phyloP scores from a whole-genome alignment of 2,113 vertebrate genomes.

The Ictalurus punctatus region DNA sequence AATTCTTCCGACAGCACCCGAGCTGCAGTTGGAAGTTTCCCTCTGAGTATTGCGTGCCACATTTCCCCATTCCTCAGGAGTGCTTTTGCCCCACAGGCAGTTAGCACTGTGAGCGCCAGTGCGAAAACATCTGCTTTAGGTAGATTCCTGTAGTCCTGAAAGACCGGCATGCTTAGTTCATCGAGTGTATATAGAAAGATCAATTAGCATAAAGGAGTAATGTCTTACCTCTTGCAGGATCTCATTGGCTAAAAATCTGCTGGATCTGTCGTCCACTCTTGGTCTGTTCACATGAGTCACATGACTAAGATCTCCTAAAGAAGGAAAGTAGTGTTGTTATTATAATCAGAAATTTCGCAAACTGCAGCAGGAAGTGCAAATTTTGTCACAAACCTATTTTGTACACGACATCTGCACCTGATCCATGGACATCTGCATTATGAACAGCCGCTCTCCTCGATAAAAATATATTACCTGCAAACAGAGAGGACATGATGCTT shows the following conservation, averaged over 20 bases:
- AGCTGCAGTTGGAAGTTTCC: conserved; percentile 85
- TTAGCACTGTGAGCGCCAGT: conserved; percentile 79
- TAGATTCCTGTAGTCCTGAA: conserved; percentile 77
- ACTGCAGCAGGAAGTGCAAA: neutral
- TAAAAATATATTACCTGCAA: conserved; percentile 94
- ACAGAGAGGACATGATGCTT: neutral
- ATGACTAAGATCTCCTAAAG: conserved; percentile 90
- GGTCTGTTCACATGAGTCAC: conserved; percentile 90
- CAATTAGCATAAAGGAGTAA: conserved; percentile 74
- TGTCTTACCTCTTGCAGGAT: conserved; percentile 85
- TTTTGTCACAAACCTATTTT: conserved; percentile 83
- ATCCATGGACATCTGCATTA: conserved; percentile 82
- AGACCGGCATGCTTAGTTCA: conserved; percentile 41
- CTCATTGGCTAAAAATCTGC: conserved; percentile 90
- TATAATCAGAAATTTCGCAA: neutral
- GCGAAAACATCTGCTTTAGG: conserved; percentile 83
- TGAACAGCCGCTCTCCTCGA: conserved; percentile 79
- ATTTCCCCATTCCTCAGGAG: conserved; percentile 87
- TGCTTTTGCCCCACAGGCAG: conserved; percentile 76
- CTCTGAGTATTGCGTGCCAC: conserved; percentile 91
- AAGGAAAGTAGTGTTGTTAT: conserved; percentile 75
- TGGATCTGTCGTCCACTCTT: conserved; percentile 93
- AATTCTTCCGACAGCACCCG: conserved; percentile 89
- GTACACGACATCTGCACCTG: conserved; percentile 82
- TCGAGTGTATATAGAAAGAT: conserved; percentile 30